These are phyloP conservation scores for Anas flavirostris DNA, from an alignment of 2,797 vertebrate species.

Conservation along the genomic window DNA sequence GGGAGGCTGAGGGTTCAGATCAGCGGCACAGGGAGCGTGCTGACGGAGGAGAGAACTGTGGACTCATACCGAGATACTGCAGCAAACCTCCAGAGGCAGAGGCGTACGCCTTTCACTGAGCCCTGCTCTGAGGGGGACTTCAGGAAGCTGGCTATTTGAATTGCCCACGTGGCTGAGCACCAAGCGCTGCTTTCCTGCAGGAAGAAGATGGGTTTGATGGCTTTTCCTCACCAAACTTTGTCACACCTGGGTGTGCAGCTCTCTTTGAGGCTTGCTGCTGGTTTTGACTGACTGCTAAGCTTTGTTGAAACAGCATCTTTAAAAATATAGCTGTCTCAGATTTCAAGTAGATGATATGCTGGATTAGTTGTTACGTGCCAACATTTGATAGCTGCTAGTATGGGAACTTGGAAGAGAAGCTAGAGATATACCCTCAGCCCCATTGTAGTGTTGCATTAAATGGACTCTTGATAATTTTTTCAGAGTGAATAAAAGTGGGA, in stretches of 20 bases:
- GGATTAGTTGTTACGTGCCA: neutral
- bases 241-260: neutral
- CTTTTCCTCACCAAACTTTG: rapidly evolving
- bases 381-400: neutral
- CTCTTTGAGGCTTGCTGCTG: rapidly evolving
- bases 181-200: too few relatives aligned
- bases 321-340: neutral
- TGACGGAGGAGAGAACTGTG: neutral
- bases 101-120: neutral
- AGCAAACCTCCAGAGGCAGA: neutral
- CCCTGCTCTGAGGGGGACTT: neutral
- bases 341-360: neutral
- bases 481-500: constrained; percentile 26
- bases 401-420: constrained; percentile 20
- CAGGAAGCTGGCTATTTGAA: neutral
- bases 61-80: neutral
- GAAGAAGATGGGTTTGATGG: neutral
- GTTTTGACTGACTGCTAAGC: neutral
- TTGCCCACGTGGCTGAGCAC: neutral
- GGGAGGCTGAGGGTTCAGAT: neutral
- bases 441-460: neutral
- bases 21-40: neutral
- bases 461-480: neutral
- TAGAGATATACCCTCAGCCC: neutral
- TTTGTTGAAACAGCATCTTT: neutral